These are phyloP conservation scores for Marisa cornuarietis DNA, from an alignment of 1,140 invertebrate genomes.

Conservation along the genomic window DNA sequence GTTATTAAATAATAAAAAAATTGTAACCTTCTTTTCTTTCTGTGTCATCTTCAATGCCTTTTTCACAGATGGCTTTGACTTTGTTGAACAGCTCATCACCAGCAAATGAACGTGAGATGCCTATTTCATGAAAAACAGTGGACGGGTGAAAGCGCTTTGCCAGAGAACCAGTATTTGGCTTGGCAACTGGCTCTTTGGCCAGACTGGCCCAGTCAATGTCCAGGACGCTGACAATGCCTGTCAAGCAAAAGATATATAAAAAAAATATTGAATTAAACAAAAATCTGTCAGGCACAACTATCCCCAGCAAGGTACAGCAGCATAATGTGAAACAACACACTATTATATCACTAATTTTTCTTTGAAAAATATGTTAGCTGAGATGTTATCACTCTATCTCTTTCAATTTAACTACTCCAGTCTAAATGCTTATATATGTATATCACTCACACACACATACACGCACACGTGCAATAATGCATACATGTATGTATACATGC, in stretches of 20 bases:
- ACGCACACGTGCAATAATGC: no score
- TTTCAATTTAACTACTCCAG: background rate
- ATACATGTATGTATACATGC: conserved; percentile 1
- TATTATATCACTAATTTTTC: no score
- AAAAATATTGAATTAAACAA: background rate
- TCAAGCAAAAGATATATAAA: conserved; percentile 1
- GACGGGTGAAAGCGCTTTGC: conserved; percentile 52
- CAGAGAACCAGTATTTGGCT: conserved; percentile 42
- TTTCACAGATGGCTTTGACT: conserved; percentile 42
- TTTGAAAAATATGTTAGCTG: no score
- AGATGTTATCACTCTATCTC: background rate
- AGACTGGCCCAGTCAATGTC: conserved; percentile 93
- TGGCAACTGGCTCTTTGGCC: conserved; percentile 67
- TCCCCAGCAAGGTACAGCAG: no score
- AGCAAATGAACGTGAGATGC: conserved; percentile 54
- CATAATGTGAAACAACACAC: no score
- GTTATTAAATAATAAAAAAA: no score
- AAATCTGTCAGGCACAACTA: background rate
- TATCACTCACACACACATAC: no score
- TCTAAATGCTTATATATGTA: no score
- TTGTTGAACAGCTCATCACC: conserved; percentile 52
- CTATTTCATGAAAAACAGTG: conserved; percentile 50
- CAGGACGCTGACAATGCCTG: conserved; percentile 83
- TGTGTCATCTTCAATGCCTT: background rate
- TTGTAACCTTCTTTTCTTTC: no score